Base-by-base conservation (phyloP, 2,113 vertebrate genomes). In the Asarcornis scutulata region DNA sequence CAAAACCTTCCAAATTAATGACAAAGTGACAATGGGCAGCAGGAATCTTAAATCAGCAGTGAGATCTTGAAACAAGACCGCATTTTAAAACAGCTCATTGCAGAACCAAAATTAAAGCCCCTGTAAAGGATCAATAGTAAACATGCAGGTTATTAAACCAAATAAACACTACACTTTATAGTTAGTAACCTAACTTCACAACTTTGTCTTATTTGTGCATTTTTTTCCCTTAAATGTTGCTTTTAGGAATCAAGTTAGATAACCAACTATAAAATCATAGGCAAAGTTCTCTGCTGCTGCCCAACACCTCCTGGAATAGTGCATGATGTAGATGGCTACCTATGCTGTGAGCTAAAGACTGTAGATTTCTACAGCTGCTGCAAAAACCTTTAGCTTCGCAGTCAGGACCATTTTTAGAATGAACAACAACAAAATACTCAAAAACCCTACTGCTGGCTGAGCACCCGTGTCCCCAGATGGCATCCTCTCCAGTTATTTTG, bases 311-410 rank as follows among this genome's bases (percentile, higher is more conserved):
- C 74, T 72, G 71, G 56, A 93, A 82, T 14, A 91, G 78, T 17
- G 36, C 46, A 66, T 66, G 55, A 81, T 20, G 12, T 66, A 76
- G 90, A 93, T 90, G 42, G 81, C 55, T 88, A 26, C 66, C n/a
- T 21, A 36, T 21, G n/a, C 83, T 52, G 38, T 32, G 53, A 93
- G 67, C 83, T 82, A 18, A 59, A 92, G 38, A 53, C 77, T 66
- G 17, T 46, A 56, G 32, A 83, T 93, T 90, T 88, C 58, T 93
- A 48, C 88, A 90, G 88, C 91, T 92, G 23, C 76, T 90, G 63
- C 52, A 83, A 71, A 63, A 79, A 22, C 75, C 56, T 73, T 56
- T 63, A 63, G 66, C 64, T 96, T 93, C 52, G 1, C 10, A 86
- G 60, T 62, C 64, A 34, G n/a, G 55, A 81, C 38, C 3, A 1